Conservation (phyloP, 2,113 vertebrate species). For the Xiphophorus couchianus region DNA sequence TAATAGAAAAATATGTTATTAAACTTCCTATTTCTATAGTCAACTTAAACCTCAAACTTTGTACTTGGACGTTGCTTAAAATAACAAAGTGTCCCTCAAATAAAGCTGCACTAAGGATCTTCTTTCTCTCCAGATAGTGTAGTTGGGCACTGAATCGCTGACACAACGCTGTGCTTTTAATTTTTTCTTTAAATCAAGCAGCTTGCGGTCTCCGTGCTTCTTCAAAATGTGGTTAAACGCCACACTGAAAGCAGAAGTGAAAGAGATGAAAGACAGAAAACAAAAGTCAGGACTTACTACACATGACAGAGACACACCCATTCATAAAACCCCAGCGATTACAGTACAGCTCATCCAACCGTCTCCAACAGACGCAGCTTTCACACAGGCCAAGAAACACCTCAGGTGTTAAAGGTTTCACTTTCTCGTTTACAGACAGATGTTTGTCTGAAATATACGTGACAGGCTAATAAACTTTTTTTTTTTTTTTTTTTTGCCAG, state of each 20-base stretch:
- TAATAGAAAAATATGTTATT: background rate
- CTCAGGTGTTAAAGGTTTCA: no score
- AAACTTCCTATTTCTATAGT: background rate
- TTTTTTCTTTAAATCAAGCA: background rate
- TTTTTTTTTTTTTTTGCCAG: no score
- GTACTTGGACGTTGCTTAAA: background rate
- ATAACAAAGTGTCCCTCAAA: background rate
- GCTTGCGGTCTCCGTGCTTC: background rate
- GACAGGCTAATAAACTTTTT: background rate
- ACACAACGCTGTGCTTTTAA: background rate
- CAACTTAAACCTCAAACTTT: background rate
- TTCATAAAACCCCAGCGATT: background rate
- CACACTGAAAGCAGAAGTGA: slow-evolving; percentile 19
- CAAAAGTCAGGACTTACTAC: slow-evolving; percentile 17
- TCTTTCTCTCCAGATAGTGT: background rate
- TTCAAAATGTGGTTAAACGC: background rate
- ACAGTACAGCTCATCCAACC: background rate
- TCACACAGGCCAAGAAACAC: background rate
- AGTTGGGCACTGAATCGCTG: background rate
- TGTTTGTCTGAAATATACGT: background rate
- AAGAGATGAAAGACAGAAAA: slow-evolving; percentile 30
- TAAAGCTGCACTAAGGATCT: background rate
- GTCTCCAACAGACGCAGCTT: background rate
- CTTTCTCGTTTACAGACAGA: background rate
- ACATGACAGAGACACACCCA: background rate